phyloP scores from a whole-genome alignment of 1,140 invertebrate species.

The Zaprionus nigranus region DNA sequence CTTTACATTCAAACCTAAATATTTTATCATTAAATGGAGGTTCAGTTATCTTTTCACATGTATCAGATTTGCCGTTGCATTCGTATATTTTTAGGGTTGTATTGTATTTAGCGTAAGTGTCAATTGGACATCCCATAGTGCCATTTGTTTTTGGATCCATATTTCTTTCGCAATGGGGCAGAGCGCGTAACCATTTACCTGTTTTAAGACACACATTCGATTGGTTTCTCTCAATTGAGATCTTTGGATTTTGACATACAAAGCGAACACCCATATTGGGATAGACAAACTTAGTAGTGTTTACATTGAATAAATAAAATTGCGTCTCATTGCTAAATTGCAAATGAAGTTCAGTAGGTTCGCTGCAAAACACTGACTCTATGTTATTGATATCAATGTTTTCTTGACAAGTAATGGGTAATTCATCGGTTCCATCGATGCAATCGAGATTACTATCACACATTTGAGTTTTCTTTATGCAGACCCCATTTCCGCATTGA shows the following conservation, averaged over 20 bases:
- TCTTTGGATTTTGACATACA: not conserved
- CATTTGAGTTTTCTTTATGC: fast-evolving
- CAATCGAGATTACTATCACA: slow-evolving; percentile 44
- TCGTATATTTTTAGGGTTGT: not conserved
- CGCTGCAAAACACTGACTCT: not conserved
- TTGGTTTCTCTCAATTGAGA: fast-evolving
- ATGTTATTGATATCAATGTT: not conserved
- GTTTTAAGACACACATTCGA: slow-evolving; percentile 32
- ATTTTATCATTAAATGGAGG: slow-evolving; percentile 2
- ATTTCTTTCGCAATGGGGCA: not conserved
- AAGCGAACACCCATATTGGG: slow-evolving; percentile 20
- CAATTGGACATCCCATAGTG: slow-evolving; percentile 18
- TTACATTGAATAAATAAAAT: not conserved
- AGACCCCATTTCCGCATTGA: slow-evolving; percentile 34
- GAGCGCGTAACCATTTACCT: slow-evolving; percentile 1
- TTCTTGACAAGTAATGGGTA: not conserved
- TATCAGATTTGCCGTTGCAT: not conserved
- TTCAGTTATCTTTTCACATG: fast-evolving
- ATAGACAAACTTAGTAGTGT: slow-evolving; percentile 17
- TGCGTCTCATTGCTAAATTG: not conserved
- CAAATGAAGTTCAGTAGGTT: not conserved
- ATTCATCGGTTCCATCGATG: slow-evolving; percentile 43
- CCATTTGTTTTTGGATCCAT: slow-evolving; percentile 31
- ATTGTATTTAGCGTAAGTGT: slow-evolving; percentile 14
- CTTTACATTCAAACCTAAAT: slow-evolving; percentile 14